Conservation (phyloP, 1,140 invertebrate species). For the Neodiprion virginianus region DNA sequence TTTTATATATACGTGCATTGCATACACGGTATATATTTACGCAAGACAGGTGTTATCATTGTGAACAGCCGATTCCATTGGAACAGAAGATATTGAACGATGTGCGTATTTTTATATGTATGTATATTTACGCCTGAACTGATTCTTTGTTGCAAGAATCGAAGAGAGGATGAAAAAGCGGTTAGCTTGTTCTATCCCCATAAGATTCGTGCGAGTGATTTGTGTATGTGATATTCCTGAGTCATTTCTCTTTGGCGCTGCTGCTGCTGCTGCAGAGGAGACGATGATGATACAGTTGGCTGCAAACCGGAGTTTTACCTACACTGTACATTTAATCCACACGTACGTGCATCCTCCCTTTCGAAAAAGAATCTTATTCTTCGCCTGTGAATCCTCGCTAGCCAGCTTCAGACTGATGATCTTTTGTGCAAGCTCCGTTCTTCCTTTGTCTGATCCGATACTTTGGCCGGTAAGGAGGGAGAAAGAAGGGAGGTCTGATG, state of each 20-base stretch:
- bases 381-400: background rate
- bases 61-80: too few relatives aligned
- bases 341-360: background rate
- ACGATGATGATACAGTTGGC: background rate
- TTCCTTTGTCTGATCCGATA: background rate
- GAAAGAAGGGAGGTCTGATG: background rate
- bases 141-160: background rate
- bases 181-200: too few relatives aligned
- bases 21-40: too few relatives aligned
- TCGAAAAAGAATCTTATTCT: background rate
- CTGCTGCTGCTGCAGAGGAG: too few relatives aligned
- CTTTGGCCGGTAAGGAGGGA: background rate
- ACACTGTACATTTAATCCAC: too few relatives aligned
- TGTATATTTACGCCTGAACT: too few relatives aligned
- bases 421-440: conserved; percentile 6
- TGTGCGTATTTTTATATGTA: too few relatives aligned
- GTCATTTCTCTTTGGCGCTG: background rate
- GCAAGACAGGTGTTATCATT: too few relatives aligned
- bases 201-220: background rate
- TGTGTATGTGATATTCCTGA: background rate
- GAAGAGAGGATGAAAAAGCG: background rate
- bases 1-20: too few relatives aligned
- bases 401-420: background rate
- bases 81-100: too few relatives aligned
- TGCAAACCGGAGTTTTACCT: background rate